A percentile compares a stretch with the other conserved stretches of the same genome.
These are phyloP conservation scores for Rhopalosiphum padi DNA, from an alignment of 1,140 invertebrate species.

Conservation along the genomic window DNA sequence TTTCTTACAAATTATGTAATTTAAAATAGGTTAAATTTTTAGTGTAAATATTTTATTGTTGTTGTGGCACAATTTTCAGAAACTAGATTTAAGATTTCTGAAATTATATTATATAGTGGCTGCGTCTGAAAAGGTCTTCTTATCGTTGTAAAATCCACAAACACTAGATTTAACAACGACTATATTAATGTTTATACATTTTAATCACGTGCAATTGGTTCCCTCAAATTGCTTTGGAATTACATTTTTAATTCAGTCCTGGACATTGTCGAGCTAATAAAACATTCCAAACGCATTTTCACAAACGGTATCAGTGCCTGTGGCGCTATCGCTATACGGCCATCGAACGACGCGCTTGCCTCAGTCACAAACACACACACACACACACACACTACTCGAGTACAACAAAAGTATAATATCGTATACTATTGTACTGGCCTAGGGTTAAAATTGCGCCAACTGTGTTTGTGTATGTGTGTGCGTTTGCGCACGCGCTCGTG, in stretches of 20 bases:
- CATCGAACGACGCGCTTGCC: background rate
- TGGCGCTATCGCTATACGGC: background rate
- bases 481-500: too few species aligned
- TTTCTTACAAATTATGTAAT: background rate
- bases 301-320: background rate
- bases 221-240: background rate
- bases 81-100: background rate
- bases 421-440: background rate
- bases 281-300: slow-evolving; percentile 21
- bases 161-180: background rate
- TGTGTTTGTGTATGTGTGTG: too few species aligned
- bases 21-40: background rate
- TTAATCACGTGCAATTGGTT: slow-evolving; percentile 21
- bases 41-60: background rate
- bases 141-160: background rate
- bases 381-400: background rate
- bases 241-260: slow-evolving; percentile 30
- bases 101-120: background rate
- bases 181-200: background rate
- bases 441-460: background rate
- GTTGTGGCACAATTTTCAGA: background rate
- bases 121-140: background rate
- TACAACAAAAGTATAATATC: background rate
- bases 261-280: background rate
- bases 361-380: background rate